Conservation (phyloP, 2,797 vertebrate species). For the Novumbra hubbsi region DNA sequence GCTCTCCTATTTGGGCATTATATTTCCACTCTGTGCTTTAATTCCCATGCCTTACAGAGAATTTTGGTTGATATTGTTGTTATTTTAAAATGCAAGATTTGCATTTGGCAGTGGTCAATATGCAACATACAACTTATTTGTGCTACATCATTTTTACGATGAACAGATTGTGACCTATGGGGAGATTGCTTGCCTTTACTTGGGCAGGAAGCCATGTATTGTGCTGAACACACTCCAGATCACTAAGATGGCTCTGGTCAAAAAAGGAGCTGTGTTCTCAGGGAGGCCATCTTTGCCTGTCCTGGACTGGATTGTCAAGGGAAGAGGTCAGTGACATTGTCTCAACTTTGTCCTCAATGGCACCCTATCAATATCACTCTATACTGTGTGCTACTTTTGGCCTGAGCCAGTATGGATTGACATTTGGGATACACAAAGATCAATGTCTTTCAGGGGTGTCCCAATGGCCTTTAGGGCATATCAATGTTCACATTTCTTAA, state of each 20-base stretch:
- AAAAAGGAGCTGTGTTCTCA: slow-evolving; percentile 16
- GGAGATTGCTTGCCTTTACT: slow-evolving; percentile 24
- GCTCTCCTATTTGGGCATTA: too few species aligned
- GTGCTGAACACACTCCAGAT: slow-evolving; percentile 22
- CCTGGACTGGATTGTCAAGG: slow-evolving; percentile 17
- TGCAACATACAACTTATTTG: too few species aligned
- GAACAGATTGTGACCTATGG: slow-evolving; percentile 36
- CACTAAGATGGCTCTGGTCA: slow-evolving; percentile 30
- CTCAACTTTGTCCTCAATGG: slow-evolving; percentile 3
- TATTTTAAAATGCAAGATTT: too few species aligned
- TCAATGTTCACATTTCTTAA: too few species aligned
- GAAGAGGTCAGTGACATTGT: slow-evolving; percentile 13
- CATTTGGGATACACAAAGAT: not conserved
- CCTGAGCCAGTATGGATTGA: not conserved
- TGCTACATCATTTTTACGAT: too few species aligned
- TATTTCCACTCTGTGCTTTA: too few species aligned
- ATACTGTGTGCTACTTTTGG: not conserved
- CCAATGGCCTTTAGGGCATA: too few species aligned
- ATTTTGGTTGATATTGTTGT: too few species aligned
- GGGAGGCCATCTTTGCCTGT: slow-evolving; percentile 20
- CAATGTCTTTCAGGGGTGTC: too few species aligned
- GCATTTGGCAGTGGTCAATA: too few species aligned
- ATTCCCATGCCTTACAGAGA: too few species aligned
- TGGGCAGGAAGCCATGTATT: slow-evolving; percentile 22
- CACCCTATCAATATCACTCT: not conserved